These are phyloP conservation scores for Coptotermes formosanus DNA, from an alignment of 1,140 invertebrate genomes.

Conservation along the genomic window DNA sequence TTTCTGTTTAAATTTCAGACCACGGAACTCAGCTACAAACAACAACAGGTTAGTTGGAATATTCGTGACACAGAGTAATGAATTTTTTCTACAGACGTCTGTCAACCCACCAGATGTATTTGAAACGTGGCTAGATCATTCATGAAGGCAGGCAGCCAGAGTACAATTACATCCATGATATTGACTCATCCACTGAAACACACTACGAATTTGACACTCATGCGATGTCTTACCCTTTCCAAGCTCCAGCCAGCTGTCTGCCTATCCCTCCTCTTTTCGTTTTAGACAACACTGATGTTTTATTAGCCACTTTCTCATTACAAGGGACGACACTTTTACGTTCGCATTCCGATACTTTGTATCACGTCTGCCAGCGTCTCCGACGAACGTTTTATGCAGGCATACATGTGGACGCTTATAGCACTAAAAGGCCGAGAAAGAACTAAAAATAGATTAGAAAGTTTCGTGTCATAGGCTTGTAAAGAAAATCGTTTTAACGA, in stretches of 20 bases:
- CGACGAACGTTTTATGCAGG: neutral
- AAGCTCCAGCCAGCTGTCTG: neutral
- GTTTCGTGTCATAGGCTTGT: neutral
- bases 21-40: no score
- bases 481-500: neutral
- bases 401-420: neutral
- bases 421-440: neutral
- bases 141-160: no score
- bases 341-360: neutral
- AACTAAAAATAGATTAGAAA: neutral
- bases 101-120: no score
- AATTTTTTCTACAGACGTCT: no score
- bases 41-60: no score
- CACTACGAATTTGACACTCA: neutral
- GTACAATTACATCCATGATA: no score
- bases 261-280: neutral
- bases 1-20: no score
- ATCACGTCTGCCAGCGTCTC: neutral
- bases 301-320: neutral
- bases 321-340: neutral
- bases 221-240: neutral
- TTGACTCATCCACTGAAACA: no score
- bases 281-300: neutral
- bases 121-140: no score
- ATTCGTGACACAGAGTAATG: no score